phyloP scores from a whole-genome alignment of 2,888 invertebrate species.

The Anarsia innoxiella region DNA sequence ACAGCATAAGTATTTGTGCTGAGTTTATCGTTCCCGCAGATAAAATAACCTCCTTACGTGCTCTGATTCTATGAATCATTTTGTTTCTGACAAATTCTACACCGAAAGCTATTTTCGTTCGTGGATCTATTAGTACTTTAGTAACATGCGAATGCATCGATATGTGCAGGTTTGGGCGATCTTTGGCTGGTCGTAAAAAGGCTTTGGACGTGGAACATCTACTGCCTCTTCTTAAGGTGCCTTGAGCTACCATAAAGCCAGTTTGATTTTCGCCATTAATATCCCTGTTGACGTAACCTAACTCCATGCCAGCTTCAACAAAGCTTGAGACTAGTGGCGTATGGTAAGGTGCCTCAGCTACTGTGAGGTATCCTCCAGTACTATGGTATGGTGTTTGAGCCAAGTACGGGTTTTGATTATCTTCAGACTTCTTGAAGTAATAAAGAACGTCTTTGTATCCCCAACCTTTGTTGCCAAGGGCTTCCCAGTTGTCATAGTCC shows the following conservation, averaged over 20 bases:
- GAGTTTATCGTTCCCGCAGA: conserved; percentile 95
- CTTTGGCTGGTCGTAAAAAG: conserved; percentile 85
- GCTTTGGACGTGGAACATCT: conserved; percentile 93
- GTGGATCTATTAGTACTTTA: conserved; percentile 82
- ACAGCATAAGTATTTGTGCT: conserved; percentile 94
- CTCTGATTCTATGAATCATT: conserved; percentile 81
- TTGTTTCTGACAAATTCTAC: conserved; percentile 87
- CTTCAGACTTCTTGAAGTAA: conserved; percentile 94
- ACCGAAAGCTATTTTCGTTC: conserved; percentile 85
- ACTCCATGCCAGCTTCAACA: conserved; percentile 86
- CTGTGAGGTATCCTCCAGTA: conserved; percentile 87
- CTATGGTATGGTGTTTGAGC: conserved; percentile 86
- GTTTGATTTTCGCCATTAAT: conserved; percentile 90
- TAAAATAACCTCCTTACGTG: conserved; percentile 90
- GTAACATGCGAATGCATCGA: conserved; percentile 89
- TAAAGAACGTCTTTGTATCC: conserved; percentile 84
- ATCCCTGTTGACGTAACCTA: conserved; percentile 91
- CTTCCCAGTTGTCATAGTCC: conserved; percentile 94
- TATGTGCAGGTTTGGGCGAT: conserved; percentile 88
- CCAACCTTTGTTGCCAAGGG: conserved; percentile 92
- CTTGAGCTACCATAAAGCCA: conserved; percentile 93
- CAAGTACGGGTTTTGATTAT: conserved; percentile 90
- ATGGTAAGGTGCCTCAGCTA: conserved; percentile 90
- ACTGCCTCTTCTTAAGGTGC: conserved; percentile 84
- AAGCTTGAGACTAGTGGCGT: conserved; percentile 89